Evolutionary conservation across 2,113 vertebrate genomes (phyloP), one percentile per base, ranked within the genome.

Genomic region (Vombatus ursinus): DNA sequence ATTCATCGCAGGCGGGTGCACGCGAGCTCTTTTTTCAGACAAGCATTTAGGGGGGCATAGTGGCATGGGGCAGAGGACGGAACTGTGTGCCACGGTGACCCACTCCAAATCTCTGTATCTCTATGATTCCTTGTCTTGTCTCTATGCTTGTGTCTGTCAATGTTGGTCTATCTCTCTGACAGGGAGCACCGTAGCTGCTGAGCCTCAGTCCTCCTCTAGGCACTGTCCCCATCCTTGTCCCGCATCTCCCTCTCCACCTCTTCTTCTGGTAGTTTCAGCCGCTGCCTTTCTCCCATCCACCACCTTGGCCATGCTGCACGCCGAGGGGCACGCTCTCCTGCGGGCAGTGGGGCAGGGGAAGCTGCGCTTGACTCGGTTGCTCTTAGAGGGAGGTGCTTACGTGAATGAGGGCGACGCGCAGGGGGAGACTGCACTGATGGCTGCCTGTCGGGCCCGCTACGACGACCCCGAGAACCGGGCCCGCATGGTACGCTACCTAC

Each of bases 351-450:
- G 99, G 57, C 99, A 99, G 97, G 99, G 99, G 48, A 99, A 99
- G 95, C 99, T 99, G 31, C 98, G 99, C 12, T 98, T 99, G 47
- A 99, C 99, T 49, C 99, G 99, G 25, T 98, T 99, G 95, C 98
- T 99, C 92, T 96, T 99, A 96, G 99, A 99, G 50, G 99, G 99
- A 0, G 99, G 99, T 0, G 99, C 99, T 92, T 99, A 99, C 97
- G 99, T 99, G 98, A 99, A 99, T 0, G 99, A 99, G 97, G 99
- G 99, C 84, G 99, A 99, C 5, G 99, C 99, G 3, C 99, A 99
- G 0, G 99, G 99, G 1, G 99, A 99, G 91, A 99, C 99, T 0
- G 99, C 99, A 0, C 93, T 99, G 92, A 98, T 99, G 23, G 99
- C 99, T 0, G 99, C 99, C n/a, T 99, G 99, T 96, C 92, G 99